Evolutionary conservation across 2,797 vertebrate species (phyloP).

Genomic region (Columba guinea): DNA sequence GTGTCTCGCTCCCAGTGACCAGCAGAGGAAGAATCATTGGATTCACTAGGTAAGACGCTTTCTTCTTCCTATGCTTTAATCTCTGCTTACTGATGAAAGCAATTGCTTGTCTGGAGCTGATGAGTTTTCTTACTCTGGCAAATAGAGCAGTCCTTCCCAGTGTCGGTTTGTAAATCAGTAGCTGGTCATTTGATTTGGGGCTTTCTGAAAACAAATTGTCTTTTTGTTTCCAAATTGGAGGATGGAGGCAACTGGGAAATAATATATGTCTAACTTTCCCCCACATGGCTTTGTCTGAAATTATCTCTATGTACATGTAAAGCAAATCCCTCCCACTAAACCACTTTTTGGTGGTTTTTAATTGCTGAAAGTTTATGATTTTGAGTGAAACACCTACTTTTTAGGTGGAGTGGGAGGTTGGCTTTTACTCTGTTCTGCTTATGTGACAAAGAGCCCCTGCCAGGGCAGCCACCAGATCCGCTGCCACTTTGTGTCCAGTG

Average conservation of each 20-base stretch:
- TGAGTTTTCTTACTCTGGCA: constrained; percentile 24
- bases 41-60: constrained; percentile 63
- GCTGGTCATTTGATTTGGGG: constrained; percentile 10
- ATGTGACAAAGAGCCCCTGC: background rate
- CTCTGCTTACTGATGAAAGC: constrained; percentile 44
- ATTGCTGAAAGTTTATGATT: constrained; percentile 44
- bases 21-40: constrained; percentile 54
- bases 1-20: constrained; percentile 20
- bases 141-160: background rate
- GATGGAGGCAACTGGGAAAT: constrained; percentile 1
- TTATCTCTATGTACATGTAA: background rate
- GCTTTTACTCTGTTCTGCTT: background rate
- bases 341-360: background rate
- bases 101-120: constrained; percentile 23
- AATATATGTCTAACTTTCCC: background rate
- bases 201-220: constrained; percentile 24
- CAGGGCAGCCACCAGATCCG: background rate
- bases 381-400: constrained; percentile 3
- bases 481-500: background rate
- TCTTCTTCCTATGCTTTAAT: constrained; percentile 56
- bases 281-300: constrained; percentile 32
- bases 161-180: constrained; percentile 22
- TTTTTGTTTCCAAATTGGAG: constrained; percentile 43
- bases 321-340: background rate
- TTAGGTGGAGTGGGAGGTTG: background rate